phyloP scores from a whole-genome alignment of 2,797 vertebrate species.

The Argyrosomus regius region DNA sequence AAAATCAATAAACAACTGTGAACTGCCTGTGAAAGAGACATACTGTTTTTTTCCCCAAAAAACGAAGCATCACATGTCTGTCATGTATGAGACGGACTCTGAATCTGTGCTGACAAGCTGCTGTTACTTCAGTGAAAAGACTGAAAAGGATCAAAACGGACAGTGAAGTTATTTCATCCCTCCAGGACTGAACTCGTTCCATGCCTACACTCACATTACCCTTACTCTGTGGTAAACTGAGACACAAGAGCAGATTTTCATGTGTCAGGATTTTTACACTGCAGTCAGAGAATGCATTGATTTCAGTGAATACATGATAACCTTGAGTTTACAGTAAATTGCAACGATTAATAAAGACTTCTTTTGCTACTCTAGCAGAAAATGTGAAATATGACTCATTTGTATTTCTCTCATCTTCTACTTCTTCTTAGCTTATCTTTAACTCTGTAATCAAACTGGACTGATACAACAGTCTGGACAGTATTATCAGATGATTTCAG shows the following conservation, averaged over 20 bases:
- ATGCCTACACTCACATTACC: conserved; percentile 14
- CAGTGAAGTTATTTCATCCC: not conserved
- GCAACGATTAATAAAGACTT: not conserved
- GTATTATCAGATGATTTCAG: no score
- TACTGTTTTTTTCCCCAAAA: no score
- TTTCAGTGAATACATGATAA: not conserved
- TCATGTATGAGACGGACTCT: not conserved
- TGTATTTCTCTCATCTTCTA: no score
- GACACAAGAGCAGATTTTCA: not conserved
- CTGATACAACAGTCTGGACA: no score
- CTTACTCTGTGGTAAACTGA: conserved; percentile 22
- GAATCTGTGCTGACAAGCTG: not conserved
- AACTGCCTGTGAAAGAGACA: not conserved
- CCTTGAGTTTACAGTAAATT: not conserved
- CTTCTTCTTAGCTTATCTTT: no score
- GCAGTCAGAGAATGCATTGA: not conserved
- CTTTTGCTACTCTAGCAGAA: not conserved
- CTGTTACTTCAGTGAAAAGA: not conserved
- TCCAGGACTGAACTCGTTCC: conserved; percentile 6
- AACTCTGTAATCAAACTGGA: no score
- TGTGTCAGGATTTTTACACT: conserved; percentile 20
- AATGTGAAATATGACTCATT: not conserved
- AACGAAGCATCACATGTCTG: not conserved
- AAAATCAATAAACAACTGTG: not conserved
- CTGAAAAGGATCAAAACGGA: conserved; percentile 2